Evolutionary conservation across 2,113 vertebrate species (phyloP).

Genomic region (Pelvicachromis taeniatus): DNA sequence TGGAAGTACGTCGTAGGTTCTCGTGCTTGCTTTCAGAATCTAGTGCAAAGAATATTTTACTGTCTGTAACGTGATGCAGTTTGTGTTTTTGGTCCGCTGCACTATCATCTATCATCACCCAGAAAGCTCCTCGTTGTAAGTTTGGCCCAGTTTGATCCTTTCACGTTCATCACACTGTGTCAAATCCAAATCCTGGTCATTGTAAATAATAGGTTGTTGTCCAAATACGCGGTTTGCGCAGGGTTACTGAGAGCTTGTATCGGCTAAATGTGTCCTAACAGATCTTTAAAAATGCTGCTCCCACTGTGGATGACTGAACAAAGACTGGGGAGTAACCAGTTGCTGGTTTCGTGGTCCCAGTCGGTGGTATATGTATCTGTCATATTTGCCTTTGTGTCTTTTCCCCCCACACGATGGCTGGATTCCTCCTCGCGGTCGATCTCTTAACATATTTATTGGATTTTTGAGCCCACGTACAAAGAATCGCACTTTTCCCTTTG

Average conservation of each 20-base stretch:
- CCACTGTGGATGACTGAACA: neutral
- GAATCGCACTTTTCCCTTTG: neutral
- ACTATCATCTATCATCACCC: neutral
- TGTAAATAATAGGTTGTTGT: no score
- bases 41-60: neutral
- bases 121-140: fast-evolving
- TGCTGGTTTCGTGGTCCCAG: neutral
- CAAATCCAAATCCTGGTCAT: neutral
- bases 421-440: neutral
- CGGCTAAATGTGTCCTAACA: neutral
- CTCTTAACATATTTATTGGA: neutral
- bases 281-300: neutral
- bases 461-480: neutral
- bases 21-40: neutral
- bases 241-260: neutral
- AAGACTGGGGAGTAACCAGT: neutral
- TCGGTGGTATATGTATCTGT: neutral
- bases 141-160: neutral
- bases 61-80: neutral
- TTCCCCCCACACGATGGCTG: neutral
- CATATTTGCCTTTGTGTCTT: neutral
- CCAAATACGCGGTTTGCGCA: fast-evolving
- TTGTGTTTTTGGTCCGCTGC: no score
- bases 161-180: neutral
- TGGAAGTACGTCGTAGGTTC: neutral